Conservation (phyloP, 2,888 invertebrate species). For the Gymnoscelis rufifasciata region DNA sequence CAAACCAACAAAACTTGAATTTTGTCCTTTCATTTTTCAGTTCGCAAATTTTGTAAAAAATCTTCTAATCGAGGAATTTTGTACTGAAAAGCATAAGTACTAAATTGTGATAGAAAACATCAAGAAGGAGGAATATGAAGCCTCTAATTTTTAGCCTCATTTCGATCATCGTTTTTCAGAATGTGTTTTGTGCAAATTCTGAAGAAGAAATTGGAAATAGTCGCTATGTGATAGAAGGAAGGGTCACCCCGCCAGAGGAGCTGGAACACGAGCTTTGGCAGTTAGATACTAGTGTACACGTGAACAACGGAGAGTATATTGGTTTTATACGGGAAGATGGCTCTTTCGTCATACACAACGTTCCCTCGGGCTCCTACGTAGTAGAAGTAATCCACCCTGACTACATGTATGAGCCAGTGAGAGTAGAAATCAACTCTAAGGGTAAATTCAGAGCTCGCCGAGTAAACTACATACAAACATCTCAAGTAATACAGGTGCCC, state of each 20-base stretch:
- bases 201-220: slow-evolving; percentile 72
- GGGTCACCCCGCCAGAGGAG: slow-evolving; percentile 86
- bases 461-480: slow-evolving; percentile 95
- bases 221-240: slow-evolving; percentile 88
- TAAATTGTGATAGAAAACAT: too few species aligned
- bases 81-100: too few species aligned
- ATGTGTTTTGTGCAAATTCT: slow-evolving; percentile 44
- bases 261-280: slow-evolving; percentile 83
- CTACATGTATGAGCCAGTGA: slow-evolving; percentile 93
- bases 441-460: slow-evolving; percentile 97
- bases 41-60: too few species aligned
- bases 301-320: slow-evolving; percentile 93
- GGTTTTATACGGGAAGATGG: slow-evolving; percentile 96
- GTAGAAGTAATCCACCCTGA: slow-evolving; percentile 95
- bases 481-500: slow-evolving; percentile 91
- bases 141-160: slow-evolving; percentile 14
- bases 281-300: slow-evolving; percentile 85
- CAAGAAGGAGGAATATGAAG: slow-evolving; percentile 25
- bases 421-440: slow-evolving; percentile 98
- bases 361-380: slow-evolving; percentile 95
- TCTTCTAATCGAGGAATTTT: too few species aligned
- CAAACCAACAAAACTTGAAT: too few species aligned
- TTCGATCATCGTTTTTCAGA: slow-evolving; percentile 23
- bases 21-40: too few species aligned
- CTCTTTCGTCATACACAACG: slow-evolving; percentile 90